Percentiles rank a stretch among this genome's conserved stretches.
Evolutionary conservation across 2,113 vertebrate genomes (phyloP).

Genomic region (Petroica traversi): DNA sequence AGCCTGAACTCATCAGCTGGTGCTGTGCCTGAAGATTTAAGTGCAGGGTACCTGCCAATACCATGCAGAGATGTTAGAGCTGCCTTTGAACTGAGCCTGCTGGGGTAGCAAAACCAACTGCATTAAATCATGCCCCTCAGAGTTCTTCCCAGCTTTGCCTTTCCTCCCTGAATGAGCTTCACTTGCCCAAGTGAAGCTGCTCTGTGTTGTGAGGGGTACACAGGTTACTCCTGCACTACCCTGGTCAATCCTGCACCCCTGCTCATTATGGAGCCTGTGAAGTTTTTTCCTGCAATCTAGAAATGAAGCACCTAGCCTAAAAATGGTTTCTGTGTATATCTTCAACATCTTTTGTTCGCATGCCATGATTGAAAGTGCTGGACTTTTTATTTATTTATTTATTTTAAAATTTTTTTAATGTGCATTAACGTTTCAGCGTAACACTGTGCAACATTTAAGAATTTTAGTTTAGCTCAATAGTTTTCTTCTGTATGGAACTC

Average conservation of each 20-base stretch:
- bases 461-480: background rate
- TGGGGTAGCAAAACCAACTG: background rate
- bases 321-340: background rate
- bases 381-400: too few species aligned
- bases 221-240: background rate
- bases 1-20: background rate
- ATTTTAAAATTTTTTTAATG: background rate
- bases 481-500: background rate
- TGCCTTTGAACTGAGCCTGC: slow-evolving; percentile 1
- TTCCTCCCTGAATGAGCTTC: background rate
- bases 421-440: background rate
- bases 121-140: background rate
- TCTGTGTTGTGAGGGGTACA: background rate
- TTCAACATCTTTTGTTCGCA: background rate
- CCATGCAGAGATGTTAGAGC: background rate
- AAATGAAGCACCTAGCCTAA: background rate
- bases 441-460: background rate
- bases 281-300: background rate
- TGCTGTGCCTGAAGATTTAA: background rate
- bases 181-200: background rate
- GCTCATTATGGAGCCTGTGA: rapidly evolving
- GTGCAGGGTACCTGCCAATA: background rate
- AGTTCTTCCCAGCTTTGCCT: background rate
- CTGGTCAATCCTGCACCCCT: background rate
- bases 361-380: background rate